These are phyloP conservation scores for Leucoma salicis DNA, from an alignment of 2,888 invertebrate genomes.

Conservation along the genomic window DNA sequence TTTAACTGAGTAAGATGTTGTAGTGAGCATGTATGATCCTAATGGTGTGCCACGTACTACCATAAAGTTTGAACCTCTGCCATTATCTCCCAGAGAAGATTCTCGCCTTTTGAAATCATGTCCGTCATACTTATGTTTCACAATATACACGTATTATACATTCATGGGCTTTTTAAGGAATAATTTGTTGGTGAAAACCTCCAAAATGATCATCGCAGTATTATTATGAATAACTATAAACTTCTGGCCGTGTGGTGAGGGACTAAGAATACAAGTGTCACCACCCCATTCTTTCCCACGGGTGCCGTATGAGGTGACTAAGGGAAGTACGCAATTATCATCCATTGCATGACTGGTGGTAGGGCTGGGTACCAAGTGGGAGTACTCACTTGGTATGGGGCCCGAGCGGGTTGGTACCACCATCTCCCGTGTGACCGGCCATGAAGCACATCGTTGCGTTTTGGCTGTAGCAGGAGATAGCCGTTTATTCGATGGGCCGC, in stretches of 20 bases:
- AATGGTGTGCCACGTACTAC: background rate
- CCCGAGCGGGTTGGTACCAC: too few species aligned
- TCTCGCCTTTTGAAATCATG: background rate
- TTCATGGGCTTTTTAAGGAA: background rate
- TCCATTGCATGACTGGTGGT: too few species aligned
- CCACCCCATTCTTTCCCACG: background rate
- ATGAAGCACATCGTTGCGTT: too few species aligned
- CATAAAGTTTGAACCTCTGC: constrained; percentile 14
- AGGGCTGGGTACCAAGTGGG: too few species aligned
- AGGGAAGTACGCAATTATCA: too few species aligned
- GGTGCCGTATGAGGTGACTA: background rate
- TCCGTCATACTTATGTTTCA: background rate
- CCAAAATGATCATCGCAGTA: background rate
- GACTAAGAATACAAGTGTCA: background rate
- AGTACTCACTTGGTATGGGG: too few species aligned
- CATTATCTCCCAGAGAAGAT: constrained; percentile 13
- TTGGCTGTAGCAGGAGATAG: too few species aligned
- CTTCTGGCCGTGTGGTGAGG: background rate
- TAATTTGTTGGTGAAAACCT: background rate
- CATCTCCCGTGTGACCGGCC: too few species aligned
- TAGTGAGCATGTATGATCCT: too few species aligned
- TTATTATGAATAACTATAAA: background rate
- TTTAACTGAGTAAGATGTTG: too few species aligned
- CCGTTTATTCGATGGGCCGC: too few species aligned
- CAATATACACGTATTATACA: background rate